Evolutionary conservation across 2,797 vertebrate genomes (phyloP), one percentile per base, ranked within the genome.

Genomic region (Notoglanidium macrostoma): DNA sequence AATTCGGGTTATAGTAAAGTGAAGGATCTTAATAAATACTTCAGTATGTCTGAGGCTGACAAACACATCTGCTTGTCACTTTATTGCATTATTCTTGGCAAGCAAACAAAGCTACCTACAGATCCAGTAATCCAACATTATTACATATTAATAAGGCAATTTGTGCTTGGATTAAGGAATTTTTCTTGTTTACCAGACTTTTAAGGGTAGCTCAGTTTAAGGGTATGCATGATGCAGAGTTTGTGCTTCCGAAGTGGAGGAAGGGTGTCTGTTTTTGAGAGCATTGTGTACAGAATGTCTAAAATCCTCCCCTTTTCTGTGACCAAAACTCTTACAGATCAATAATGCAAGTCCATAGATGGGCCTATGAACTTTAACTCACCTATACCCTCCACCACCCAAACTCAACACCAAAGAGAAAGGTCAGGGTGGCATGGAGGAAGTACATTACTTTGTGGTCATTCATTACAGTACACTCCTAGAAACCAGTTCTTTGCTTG

Each of bases 61-160:
- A 92, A 87, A 93, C 91, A 92, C 92, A 94, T 92, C 94, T 95
- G 93, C 92, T 93, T 93, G 93, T 93, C 92, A 92, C 90, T 74
- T n/a, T 26, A 74, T 76, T 51, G 73, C 76, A 59, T 79, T 91
- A 92, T 94, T 93, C 92, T 92, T 91, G 89, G 93, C 92, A 95
- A 94, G 92, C 92, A 93, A 94, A 93, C 91, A 93, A 92, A 94
- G 92, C 92, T 91, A 57, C 29, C 51, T 35, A 12, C 51, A 59
- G 19, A 90, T 86, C 88, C 84, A 91, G 90, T 94, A 95, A 94
- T 94, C 92, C 93, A 59, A 91, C 78, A 88, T 90, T 93, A 94
- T 93, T 94, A 92, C 91, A 93, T 92, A 92, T 93, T 94, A 95
- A 94, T 95, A 93, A 91, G 91, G 91, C 72, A 83, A 86, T 76